A percentile compares a stretch with the other conserved stretches of the same genome.
Conservation (phyloP, 2,888 invertebrate genomes). For the Helleia helle region DNA sequence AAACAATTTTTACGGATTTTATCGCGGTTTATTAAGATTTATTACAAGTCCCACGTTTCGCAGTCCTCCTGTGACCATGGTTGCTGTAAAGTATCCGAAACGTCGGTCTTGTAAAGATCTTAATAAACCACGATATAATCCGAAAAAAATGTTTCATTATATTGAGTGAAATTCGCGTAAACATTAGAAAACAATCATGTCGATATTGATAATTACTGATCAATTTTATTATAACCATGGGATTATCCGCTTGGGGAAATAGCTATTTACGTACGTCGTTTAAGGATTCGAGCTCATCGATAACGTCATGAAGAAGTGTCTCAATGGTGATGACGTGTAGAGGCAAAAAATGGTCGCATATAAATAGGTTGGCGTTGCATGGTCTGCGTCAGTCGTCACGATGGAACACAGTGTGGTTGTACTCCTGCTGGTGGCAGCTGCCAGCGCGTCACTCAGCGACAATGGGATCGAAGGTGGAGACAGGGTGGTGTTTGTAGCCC, state of each 20-base stretch:
- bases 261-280: background rate
- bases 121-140: too few species aligned
- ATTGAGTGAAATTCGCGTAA: too few species aligned
- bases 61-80: too few species aligned
- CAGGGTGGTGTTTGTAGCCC: slow-evolving; percentile 49
- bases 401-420: slow-evolving; percentile 53
- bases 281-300: background rate
- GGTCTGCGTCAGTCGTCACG: slow-evolving; percentile 53
- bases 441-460: slow-evolving; percentile 43
- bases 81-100: too few species aligned
- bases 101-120: too few species aligned
- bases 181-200: too few species aligned
- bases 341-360: slow-evolving; percentile 49
- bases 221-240: slow-evolving; percentile 16
- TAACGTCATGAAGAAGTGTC: background rate
- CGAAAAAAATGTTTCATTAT: too few species aligned
- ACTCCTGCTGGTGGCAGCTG: slow-evolving; percentile 38
- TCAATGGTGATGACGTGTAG: slow-evolving; percentile 34
- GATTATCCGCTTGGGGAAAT: slow-evolving; percentile 1
- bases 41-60: too few species aligned
- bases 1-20: too few species aligned
- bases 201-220: background rate
- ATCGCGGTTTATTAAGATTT: too few species aligned
- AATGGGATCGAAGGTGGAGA: slow-evolving; percentile 49
- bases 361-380: slow-evolving; percentile 57